phyloP scores from a whole-genome alignment of 1,140 invertebrate species.

The Gyrodactylus bullatarudis region DNA sequence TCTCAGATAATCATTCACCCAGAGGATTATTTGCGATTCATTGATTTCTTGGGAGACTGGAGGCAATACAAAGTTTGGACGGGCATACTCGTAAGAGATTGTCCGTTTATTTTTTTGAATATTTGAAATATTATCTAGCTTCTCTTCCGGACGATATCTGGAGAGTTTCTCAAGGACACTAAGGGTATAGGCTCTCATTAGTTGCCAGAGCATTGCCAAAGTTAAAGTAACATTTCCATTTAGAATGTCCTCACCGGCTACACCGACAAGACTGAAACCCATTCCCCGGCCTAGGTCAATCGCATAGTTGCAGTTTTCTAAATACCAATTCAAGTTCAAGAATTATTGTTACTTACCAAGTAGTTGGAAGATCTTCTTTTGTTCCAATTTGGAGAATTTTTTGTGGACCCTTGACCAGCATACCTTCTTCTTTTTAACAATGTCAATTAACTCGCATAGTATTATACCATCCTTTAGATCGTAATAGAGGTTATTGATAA shows the following conservation, averaged over 20 bases:
- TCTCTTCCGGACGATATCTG: not conserved
- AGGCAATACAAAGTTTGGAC: not conserved
- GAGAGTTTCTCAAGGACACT: not conserved
- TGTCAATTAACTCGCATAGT: conserved; percentile 85
- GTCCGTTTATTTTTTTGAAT: not conserved
- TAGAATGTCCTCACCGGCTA: conserved; percentile 67
- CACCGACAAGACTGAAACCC: conserved; percentile 48
- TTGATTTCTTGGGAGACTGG: not conserved
- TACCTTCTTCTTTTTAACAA: conserved; percentile 73
- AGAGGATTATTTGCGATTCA: not conserved
- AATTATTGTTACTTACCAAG: conserved; percentile 12
- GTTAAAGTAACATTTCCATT: conserved; percentile 80
- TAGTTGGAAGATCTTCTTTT: conserved; percentile 1
- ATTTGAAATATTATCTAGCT: no score
- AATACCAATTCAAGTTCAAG: not conserved
- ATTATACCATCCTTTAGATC: conserved; percentile 80
- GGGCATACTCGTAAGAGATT: not conserved
- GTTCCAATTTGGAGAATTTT: conserved; percentile 11
- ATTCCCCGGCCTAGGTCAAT: conserved; percentile 14
- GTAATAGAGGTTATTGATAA: conserved; percentile 80
- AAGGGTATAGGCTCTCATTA: conserved; percentile 27
- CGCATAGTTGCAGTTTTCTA: conserved; percentile 17
- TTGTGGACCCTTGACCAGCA: conserved; percentile 63
- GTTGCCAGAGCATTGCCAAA: conserved; percentile 82
- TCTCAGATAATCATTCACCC: not conserved